These are phyloP conservation scores for Camptogramma bilineatum DNA, from an alignment of 2,888 invertebrate genomes.

Conservation along the genomic window DNA sequence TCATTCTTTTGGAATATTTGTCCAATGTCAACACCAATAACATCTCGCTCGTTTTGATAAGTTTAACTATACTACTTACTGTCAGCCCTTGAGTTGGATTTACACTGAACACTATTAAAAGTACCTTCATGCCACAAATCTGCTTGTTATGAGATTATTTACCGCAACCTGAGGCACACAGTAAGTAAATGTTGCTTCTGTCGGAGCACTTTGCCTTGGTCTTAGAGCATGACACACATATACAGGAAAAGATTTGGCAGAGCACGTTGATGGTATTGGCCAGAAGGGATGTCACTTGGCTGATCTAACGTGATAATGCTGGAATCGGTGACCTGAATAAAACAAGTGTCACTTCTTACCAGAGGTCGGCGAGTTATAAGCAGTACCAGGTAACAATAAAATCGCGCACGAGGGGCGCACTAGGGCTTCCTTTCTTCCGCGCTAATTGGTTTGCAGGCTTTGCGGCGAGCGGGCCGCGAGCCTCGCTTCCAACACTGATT, in stretches of 20 bases:
- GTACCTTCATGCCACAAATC: no score
- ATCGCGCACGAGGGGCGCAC: neutral
- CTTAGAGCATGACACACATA: no score
- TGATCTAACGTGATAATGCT: no score
- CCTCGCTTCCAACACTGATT: neutral
- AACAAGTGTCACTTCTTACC: neutral
- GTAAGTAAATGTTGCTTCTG: no score
- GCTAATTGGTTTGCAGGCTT: constrained; percentile 41
- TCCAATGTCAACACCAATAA: constrained; percentile 34
- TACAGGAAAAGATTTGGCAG: no score
- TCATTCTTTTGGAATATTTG: constrained; percentile 36
- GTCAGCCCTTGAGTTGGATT: no score
- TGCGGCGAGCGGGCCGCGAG: neutral
- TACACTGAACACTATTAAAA: no score
- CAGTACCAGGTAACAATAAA: neutral
- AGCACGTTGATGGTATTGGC: no score
- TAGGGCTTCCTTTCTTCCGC: constrained; percentile 39
- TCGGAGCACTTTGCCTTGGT: no score
- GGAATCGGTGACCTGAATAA: neutral
- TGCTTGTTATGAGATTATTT: no score
- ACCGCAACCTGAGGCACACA: no score
- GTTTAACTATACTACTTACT: neutral
- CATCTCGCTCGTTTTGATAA: constrained; percentile 7
- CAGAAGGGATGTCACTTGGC: no score
- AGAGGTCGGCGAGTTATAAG: neutral